Evolutionary conservation across 2,113 vertebrate genomes (phyloP).

Genomic region (Platysteira castanea): DNA sequence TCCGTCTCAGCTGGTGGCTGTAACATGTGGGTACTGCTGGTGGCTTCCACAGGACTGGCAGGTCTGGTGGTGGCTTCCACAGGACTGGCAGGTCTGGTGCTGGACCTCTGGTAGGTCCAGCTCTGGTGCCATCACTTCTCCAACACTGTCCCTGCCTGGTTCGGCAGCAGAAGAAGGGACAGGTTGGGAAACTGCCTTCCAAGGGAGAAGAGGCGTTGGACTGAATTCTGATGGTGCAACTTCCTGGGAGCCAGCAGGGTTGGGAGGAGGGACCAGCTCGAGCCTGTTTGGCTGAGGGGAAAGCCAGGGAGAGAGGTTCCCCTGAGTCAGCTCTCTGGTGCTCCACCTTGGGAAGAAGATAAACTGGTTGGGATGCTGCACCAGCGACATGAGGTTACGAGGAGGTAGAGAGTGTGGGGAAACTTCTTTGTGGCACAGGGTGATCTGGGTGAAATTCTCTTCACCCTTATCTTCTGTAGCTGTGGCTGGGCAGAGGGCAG

Average conservation of each 20-base stretch:
- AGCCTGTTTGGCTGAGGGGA: conserved; percentile 3
- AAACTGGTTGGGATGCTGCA: conserved; percentile 54
- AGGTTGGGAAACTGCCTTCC: neutral
- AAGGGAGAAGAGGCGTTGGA: neutral
- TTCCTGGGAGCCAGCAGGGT: neutral
- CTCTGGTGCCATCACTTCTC: neutral
- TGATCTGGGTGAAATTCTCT: neutral
- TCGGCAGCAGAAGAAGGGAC: neutral
- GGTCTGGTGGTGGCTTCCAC: neutral
- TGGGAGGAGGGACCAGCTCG: neutral
- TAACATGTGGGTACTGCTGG: neutral
- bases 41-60: neutral
- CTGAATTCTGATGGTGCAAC: neutral
- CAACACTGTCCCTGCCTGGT: neutral
- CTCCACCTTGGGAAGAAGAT: conserved; percentile 30
- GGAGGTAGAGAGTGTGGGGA: neutral
- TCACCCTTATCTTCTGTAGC: neutral
- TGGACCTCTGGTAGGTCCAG: neutral
- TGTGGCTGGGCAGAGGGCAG: neutral
- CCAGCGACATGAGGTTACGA: neutral
- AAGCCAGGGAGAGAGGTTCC: neutral
- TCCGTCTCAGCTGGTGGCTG: neutral
- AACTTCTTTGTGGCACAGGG: neutral
- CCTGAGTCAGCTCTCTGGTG: conserved; percentile 36
- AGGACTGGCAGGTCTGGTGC: neutral